phyloP scores from a whole-genome alignment of 2,113 vertebrate species.

The Corythornis madagascariensis region DNA sequence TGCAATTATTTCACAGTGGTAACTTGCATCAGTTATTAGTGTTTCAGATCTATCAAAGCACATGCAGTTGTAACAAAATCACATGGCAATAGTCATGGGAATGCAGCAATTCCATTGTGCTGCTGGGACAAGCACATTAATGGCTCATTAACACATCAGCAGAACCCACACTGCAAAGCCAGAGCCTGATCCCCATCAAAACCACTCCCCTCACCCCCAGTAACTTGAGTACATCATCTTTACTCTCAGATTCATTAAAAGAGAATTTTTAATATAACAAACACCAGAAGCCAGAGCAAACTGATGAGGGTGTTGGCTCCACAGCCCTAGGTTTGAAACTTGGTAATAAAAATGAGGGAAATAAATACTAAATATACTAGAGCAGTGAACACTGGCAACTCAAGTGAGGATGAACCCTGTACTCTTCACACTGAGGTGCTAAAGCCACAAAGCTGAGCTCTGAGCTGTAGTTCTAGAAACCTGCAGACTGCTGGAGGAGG shows the following conservation, averaged over 20 bases:
- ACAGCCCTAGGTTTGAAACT: neutral
- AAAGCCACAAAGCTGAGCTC: neutral
- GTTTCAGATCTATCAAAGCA: neutral
- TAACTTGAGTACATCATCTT: fast-evolving
- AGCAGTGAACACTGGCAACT: neutral
- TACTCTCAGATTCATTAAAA: neutral
- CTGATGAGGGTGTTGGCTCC: neutral
- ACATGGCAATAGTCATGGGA: neutral
- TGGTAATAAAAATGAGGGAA: neutral
- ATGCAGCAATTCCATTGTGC: fast-evolving
- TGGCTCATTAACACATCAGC: neutral
- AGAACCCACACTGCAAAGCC: neutral
- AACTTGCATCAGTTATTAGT: neutral
- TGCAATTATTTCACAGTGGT: neutral
- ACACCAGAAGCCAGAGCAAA: neutral
- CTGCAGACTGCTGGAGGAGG: neutral
- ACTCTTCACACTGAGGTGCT: neutral
- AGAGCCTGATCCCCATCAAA: neutral
- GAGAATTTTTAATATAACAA: neutral
- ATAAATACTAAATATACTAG: neutral
- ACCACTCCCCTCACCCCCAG: neutral
- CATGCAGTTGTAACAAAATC: neutral
- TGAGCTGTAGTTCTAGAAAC: neutral
- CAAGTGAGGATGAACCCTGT: neutral
- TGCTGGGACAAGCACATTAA: neutral